Base-by-base conservation (phyloP, 1,140 invertebrate genomes). In the Gonatopus flavifemur region DNA sequence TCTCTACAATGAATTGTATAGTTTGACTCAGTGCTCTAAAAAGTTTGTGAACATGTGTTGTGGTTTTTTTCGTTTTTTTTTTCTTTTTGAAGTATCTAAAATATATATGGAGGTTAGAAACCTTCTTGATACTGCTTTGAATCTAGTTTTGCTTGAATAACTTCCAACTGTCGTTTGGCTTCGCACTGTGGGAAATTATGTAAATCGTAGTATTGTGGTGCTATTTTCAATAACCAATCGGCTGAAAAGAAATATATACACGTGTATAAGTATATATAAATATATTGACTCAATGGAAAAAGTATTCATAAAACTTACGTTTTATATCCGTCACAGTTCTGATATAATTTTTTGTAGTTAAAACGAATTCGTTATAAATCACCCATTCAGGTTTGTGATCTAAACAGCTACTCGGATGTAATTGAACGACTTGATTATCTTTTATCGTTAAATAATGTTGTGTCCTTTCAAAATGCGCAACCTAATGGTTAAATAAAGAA, bases 341-440 rank as follows among this genome's bases (percentile, higher is more conserved):
- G 59, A 99, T 99, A 73, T 99, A 99, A 78, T 99, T 99, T 78
- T 99, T 99, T 10, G 96, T 98, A 22, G 98, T 99, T 42, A 99
- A 81, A 21, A 99, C 98, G 78, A 99, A 99, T 80, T 99, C 98
- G 79, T 99, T 98, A 79, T 99, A 99, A 40, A 99, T 88, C 13
- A 98, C 96, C 97, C 97, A 99, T 72, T 99, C 97, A 3, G 98
- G 98, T 80, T 98, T 98, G 76, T 99, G 97, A 79, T 98, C 96
- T 12, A 99, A 82, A 77, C 96, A 98, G 13, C 96, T 98, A 37
- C 96, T 98, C 0, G 98, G 98, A 82, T 99, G 98, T 10, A 99
- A 83, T 75, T 98, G 96, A 7, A 99, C 97, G 44, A 95, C 87
- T 82, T 99, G 98, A 80, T 98, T 98, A 80, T 99, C 98, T 74